Conservation (phyloP, 2,113 vertebrate genomes). For the Gnathonemus longibarbis region DNA sequence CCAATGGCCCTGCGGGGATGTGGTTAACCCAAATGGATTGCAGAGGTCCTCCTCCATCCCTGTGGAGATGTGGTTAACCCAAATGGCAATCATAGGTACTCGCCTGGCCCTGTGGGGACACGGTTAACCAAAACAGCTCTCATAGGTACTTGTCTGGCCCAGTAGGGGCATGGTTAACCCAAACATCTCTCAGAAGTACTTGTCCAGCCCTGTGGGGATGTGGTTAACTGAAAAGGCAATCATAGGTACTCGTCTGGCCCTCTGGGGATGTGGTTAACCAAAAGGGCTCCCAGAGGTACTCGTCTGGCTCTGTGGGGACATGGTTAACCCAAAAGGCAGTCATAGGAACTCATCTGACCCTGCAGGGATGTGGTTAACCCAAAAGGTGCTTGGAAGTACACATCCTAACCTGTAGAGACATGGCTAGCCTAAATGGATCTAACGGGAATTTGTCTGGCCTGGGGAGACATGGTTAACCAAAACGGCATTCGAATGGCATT, state of each 20-base stretch:
- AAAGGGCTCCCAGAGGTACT: not conserved
- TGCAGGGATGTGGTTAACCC: not conserved
- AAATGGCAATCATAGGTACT: not conserved
- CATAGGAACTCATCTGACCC: too few species aligned
- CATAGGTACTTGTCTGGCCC: not conserved
- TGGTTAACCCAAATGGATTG: too few species aligned
- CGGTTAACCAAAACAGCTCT: too few species aligned
- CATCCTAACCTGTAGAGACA: not conserved
- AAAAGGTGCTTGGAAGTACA: not conserved
- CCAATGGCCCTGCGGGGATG: too few species aligned
- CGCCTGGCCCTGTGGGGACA: too few species aligned
- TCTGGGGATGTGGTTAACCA: too few species aligned
- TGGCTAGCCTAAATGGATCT: not conserved
- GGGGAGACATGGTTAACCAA: not conserved
- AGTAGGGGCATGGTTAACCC: too few species aligned
- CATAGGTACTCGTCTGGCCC: too few species aligned
- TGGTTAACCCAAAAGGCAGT: not conserved
- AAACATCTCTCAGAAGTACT: not conserved
- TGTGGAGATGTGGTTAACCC: not conserved
- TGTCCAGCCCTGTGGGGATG: not conserved
- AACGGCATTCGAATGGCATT: not conserved
- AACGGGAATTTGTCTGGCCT: not conserved
- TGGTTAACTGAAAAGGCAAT: not conserved
- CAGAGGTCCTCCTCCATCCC: too few species aligned
- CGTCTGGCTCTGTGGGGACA: not conserved